Base-by-base conservation (phyloP, 2,113 vertebrate genomes). In the Coryphaenoides rupestris region DNA sequence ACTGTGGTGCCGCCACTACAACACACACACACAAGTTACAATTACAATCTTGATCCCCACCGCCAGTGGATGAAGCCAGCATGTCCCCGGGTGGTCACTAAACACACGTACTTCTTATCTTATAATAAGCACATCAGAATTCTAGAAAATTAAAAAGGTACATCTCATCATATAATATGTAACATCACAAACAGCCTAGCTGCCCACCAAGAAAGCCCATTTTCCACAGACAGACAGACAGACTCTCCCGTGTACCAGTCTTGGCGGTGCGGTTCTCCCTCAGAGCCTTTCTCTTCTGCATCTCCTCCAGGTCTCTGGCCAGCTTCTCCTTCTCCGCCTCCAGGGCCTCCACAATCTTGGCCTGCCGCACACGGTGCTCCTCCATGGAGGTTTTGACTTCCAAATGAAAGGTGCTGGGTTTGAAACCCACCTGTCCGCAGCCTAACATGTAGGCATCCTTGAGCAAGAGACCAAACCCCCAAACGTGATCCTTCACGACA, bases 281-380 rank as follows among this genome's bases (percentile, higher is more conserved):
- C 9, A 84, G 45, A 12, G 78, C 74, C 55, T 49, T 86, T 19
- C 81, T 93, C 74, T 86, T 91, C 81, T 96, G 95, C 52, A 98
- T 89, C 21, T 70, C 80, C 1, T 90, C 77, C 23, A 99, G 91
- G 84, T 98, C 95, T 79, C 82, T 84, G 55, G 89, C 82, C 59
- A 99, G 93, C 84, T 97, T 98, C 72, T 73, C 93, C 68, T 98
- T 98, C 81, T 99, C 97, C 0, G 78, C 88, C 80, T 99, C 97
- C 74, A 99, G 81, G 53, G 95, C 97, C 58, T 95, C 91, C 47
- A 99, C 90, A 75, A 99, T 95, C 83, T 81, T 95, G 13, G 89
- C 89, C 56, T 96, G 95, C 62, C 52, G 89, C 64, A 98, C 75
- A n/a, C 84, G 85, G 33, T 94, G 94, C 72, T 96, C 95, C 68